Percentiles rank a stretch among this genome's conserved stretches.
Evolutionary conservation across 2,888 invertebrate genomes (phyloP).

Genomic region (Tanypteryx hageni): DNA sequence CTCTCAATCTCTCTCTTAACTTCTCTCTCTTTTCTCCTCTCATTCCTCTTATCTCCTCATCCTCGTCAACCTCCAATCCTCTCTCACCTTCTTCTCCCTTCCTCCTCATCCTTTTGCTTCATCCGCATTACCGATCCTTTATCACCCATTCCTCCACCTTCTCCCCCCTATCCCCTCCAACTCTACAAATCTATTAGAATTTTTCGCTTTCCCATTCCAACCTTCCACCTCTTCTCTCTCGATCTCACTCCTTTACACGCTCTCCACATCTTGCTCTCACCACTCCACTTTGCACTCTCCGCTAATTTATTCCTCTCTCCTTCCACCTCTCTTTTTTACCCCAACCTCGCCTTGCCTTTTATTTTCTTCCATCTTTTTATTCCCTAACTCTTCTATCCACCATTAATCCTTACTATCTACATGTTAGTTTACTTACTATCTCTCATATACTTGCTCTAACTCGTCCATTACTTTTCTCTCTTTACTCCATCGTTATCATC

Average conservation of each 20-base stretch:
- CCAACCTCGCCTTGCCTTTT: too few species aligned
- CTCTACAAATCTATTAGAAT: too few species aligned
- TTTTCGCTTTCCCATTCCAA: too few species aligned
- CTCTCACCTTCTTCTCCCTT: neutral
- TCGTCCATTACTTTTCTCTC: too few species aligned
- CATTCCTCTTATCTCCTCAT: neutral
- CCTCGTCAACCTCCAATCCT: neutral
- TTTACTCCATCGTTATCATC: too few species aligned
- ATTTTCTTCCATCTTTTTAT: too few species aligned
- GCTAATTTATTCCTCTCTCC: neutral
- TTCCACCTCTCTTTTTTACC: neutral
- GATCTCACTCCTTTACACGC: neutral
- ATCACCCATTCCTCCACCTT: neutral
- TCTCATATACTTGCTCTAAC: too few species aligned
- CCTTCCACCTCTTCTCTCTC: neutral
- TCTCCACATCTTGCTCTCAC: neutral
- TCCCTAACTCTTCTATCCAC: too few species aligned
- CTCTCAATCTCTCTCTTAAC: neutral
- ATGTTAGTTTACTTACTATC: too few species aligned
- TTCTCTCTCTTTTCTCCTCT: neutral
- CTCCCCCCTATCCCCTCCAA: neutral
- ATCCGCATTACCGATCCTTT: neutral
- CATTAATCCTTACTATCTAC: too few species aligned
- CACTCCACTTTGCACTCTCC: neutral
- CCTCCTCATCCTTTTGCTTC: neutral